phyloP scores from a whole-genome alignment of 1,140 invertebrate genomes.

The Drosophila melanica region DNA sequence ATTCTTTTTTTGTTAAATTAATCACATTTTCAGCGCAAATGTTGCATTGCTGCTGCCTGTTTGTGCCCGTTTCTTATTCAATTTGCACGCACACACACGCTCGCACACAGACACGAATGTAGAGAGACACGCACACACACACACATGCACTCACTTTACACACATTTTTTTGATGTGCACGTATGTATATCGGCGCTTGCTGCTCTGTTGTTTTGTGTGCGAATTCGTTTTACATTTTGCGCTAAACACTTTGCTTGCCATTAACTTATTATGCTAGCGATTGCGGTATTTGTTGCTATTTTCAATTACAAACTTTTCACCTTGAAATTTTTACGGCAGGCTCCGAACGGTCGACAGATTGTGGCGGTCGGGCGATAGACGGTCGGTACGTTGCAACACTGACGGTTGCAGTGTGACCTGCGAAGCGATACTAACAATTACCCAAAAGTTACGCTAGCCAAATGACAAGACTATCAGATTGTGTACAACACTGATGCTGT shows the following conservation, averaged over 20 bases:
- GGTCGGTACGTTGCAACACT: slow-evolving; percentile 40
- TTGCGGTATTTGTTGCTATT: slow-evolving; percentile 62
- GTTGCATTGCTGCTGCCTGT: slow-evolving; percentile 70
- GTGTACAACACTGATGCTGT: background rate
- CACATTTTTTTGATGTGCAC: slow-evolving; percentile 58
- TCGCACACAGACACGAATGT: slow-evolving; percentile 33
- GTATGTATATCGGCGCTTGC: slow-evolving; percentile 56
- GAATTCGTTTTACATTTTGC: slow-evolving; percentile 23
- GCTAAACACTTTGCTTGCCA: slow-evolving; percentile 25
- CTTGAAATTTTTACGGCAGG: slow-evolving; percentile 71
- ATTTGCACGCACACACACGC: slow-evolving; percentile 71
- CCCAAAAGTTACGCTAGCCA: background rate
- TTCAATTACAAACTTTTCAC: slow-evolving; percentile 76
- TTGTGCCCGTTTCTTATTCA: slow-evolving; percentile 76
- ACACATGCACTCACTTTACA: slow-evolving; percentile 67
- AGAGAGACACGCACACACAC: slow-evolving; percentile 57
- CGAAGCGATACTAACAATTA: slow-evolving; percentile 16
- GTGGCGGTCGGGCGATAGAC: slow-evolving; percentile 50
- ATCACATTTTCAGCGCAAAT: slow-evolving; percentile 72
- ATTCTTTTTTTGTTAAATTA: slow-evolving; percentile 50
- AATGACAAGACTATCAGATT: background rate
- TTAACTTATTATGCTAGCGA: slow-evolving; percentile 45
- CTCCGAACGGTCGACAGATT: slow-evolving; percentile 51
- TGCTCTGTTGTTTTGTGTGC: slow-evolving; percentile 29
- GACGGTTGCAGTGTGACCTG: slow-evolving; percentile 32